Evolutionary conservation across 2,113 vertebrate genomes (phyloP).

Genomic region (Lagopus muta): DNA sequence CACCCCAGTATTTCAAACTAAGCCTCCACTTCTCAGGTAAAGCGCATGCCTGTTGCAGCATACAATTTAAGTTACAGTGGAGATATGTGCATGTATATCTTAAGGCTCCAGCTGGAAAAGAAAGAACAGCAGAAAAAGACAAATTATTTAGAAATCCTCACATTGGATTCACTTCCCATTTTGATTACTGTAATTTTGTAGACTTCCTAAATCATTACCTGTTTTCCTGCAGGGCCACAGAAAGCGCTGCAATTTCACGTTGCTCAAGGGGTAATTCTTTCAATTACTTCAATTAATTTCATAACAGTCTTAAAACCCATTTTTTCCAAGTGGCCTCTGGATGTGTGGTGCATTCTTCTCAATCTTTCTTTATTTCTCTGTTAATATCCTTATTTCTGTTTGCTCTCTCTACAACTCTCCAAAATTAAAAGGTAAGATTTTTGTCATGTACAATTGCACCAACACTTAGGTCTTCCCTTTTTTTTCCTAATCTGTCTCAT

Average conservation of each 20-base stretch:
- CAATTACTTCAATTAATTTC: background rate
- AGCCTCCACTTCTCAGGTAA: background rate
- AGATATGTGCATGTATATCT: background rate
- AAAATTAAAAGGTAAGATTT: background rate
- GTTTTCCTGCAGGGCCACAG: background rate
- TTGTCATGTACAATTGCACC: background rate
- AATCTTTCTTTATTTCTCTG: background rate
- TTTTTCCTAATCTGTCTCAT: background rate
- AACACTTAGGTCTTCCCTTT: background rate
- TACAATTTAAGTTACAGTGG: background rate
- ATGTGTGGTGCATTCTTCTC: background rate
- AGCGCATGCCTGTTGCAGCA: background rate
- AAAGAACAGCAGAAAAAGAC: background rate
- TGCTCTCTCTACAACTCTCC: background rate
- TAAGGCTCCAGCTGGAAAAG: background rate
- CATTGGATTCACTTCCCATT: background rate
- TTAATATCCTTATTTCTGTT: background rate
- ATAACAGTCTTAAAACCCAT: rapidly evolving
- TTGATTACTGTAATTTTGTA: background rate
- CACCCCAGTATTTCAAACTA: background rate
- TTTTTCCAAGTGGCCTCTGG: background rate
- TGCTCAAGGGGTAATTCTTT: background rate
- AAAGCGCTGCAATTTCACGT: background rate
- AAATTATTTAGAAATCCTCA: background rate
- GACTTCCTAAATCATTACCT: background rate